These are phyloP conservation scores for Megaleporinus macrocephalus DNA, from an alignment of 2,113 vertebrate genomes.

Conservation along the genomic window DNA sequence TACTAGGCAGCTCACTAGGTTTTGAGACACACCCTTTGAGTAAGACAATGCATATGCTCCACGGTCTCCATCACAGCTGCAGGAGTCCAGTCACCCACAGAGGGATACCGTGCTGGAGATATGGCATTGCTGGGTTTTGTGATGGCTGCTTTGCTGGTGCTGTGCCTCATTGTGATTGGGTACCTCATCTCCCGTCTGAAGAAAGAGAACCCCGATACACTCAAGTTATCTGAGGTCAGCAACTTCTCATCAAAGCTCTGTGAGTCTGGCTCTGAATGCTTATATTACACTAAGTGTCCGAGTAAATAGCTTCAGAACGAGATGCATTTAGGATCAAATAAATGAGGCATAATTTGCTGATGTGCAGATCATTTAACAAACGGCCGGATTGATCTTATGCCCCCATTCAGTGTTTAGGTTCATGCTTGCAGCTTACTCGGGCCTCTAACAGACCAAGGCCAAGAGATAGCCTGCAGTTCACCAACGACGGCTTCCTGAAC, in stretches of 20 bases:
- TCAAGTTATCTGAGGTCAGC: slow-evolving; percentile 74
- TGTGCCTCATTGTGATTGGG: slow-evolving; percentile 80
- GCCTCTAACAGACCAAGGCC: slow-evolving; percentile 62
- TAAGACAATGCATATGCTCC: not conserved
- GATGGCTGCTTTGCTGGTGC: slow-evolving; percentile 79
- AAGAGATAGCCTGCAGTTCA: slow-evolving; percentile 74
- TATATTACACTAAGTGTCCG: slow-evolving; percentile 29
- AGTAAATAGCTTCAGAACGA: slow-evolving; percentile 4
- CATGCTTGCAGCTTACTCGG: slow-evolving; percentile 65
- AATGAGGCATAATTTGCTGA: not conserved
- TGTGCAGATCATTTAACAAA: slow-evolving; percentile 17
- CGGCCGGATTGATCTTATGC: slow-evolving; percentile 41
- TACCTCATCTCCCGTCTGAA: slow-evolving; percentile 75
- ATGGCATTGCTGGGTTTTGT: slow-evolving; percentile 82
- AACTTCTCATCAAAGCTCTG: slow-evolving; percentile 57
- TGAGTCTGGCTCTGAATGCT: slow-evolving; percentile 58
- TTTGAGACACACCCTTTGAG: no score
- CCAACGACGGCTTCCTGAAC: slow-evolving; percentile 74
- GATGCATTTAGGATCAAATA: not conserved
- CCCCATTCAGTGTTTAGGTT: slow-evolving; percentile 70
- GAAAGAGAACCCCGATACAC: slow-evolving; percentile 63
- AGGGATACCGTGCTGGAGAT: slow-evolving; percentile 75
- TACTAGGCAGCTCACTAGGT: no score
- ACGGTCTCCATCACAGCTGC: slow-evolving; percentile 55
- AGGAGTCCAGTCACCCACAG: slow-evolving; percentile 65